Percentiles rank a stretch among this genome's conserved stretches.
Conservation (phyloP, 2,888 invertebrate genomes). For the Myopa testacea region DNA sequence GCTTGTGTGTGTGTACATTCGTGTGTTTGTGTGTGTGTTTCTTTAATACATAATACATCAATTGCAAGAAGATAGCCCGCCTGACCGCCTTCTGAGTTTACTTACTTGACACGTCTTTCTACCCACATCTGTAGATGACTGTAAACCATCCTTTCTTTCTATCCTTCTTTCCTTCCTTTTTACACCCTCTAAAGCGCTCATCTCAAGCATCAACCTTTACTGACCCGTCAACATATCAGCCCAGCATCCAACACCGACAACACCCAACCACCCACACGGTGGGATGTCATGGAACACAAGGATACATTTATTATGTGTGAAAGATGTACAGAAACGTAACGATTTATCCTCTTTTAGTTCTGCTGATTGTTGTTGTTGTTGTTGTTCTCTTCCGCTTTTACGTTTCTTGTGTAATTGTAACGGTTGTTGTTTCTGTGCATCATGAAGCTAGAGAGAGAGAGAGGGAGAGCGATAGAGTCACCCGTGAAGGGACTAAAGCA, state of each 20-base stretch:
- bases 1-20: slow-evolving; percentile 49
- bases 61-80: slow-evolving; percentile 65
- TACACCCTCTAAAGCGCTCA: not conserved
- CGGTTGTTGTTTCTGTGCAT: slow-evolving; percentile 14
- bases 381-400: not conserved
- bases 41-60: slow-evolving; percentile 65
- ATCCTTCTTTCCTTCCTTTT: not conserved
- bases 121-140: not conserved
- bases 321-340: slow-evolving; percentile 63
- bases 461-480: not conserved
- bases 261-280: not conserved
- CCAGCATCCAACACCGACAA: not conserved
- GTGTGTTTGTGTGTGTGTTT: slow-evolving; percentile 46
- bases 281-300: slow-evolving; percentile 56
- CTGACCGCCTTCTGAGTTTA: slow-evolving; percentile 33
- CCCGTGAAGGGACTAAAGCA: not conserved
- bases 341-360: slow-evolving; percentile 64
- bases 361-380: slow-evolving; percentile 17
- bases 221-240: not conserved
- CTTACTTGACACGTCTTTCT: slow-evolving; percentile 28
- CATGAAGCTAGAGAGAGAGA: slow-evolving; percentile 7
- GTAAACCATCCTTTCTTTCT: not conserved
- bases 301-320: slow-evolving; percentile 65
- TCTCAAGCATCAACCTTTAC: not conserved
- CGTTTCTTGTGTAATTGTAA: slow-evolving; percentile 33